Evolutionary conservation across 2,888 invertebrate species (phyloP), one percentile per base, ranked within the genome.

Genomic region (Andrena trimmerana): DNA sequence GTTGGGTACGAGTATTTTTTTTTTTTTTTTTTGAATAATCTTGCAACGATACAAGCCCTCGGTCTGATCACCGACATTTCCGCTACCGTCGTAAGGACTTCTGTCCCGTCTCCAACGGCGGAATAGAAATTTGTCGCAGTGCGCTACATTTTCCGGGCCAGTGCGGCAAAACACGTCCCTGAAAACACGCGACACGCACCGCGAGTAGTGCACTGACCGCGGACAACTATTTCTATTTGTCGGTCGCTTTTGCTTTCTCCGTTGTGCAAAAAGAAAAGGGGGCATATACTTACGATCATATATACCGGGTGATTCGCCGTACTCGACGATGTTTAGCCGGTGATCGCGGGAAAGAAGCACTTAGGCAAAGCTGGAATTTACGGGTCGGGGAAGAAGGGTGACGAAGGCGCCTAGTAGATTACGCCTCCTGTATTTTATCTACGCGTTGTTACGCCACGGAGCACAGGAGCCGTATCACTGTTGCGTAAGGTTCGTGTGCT

Each of bases 131-230:
- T 75, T 75, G 82, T 71, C 82, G 82, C 82, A 82, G 62, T 82
- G 82, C 80, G 75, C 75, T 75, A 80, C 62, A 70, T 81, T 75
- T 80, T 75, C 70, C 67, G 75, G 75, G 75, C 81, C 68, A 69
- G 81, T 80, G 81, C 77, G 78, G 60, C 67, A 52, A 68, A 68
- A 74, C 78, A 71, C 78, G 83, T 62, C 78, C 83, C 83, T 84
- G 83, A 81, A 83, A 83, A 78, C 66, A 50, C 78, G 68, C 52
- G 76, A 70, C 81, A 78, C 67, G 81, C 77, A 69, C 52, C 31
- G 73, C 60, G 66, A 83, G 52, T 73, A 78, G 83, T 83, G 83
- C 83, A 83, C 74, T 81, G 83, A 81, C 83, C 83, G 83, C 69
- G 48, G 78, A 48, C 66, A 70, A 72, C 77, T 73, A 81, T 81